phyloP scores from a whole-genome alignment of 2,113 vertebrate genomes.

The Macquaria australasica region DNA sequence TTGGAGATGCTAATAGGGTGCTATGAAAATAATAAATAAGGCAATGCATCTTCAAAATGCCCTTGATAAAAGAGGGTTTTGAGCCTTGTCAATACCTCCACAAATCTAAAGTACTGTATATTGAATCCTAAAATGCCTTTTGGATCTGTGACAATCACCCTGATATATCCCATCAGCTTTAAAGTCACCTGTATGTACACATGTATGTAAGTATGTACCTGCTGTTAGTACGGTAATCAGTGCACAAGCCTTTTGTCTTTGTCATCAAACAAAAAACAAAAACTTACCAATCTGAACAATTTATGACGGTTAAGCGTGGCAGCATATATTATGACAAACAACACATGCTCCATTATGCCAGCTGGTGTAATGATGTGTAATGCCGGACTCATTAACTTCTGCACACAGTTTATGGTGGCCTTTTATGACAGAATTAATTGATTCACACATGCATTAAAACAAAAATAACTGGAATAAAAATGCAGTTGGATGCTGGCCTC shows the following conservation, averaged over 20 bases:
- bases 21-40: neutral
- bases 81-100: neutral
- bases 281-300: slow-evolving; percentile 87
- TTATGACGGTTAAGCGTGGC: slow-evolving; percentile 95
- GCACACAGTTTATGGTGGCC: slow-evolving; percentile 97
- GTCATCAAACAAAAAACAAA: slow-evolving; percentile 49
- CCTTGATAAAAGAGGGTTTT: neutral
- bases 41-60: neutral
- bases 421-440: slow-evolving; percentile 98
- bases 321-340: slow-evolving; percentile 99
- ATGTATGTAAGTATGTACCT: neutral
- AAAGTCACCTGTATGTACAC: slow-evolving; percentile 6
- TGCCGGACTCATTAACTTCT: slow-evolving; percentile 98
- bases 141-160: neutral
- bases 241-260: slow-evolving; percentile 39
- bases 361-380: slow-evolving; percentile 99
- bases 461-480: slow-evolving; percentile 95
- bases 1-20: neutral
- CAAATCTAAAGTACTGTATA: neutral
- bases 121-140: neutral
- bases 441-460: slow-evolving; percentile 99
- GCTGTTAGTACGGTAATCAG: neutral
- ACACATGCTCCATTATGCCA: slow-evolving; percentile 97
- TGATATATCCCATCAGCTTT: neutral
- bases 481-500: slow-evolving; percentile 90